Evolutionary conservation across 53 echinoderm and acorn worm species (phyloP).

Genomic region (Henricia sp.): DNA sequence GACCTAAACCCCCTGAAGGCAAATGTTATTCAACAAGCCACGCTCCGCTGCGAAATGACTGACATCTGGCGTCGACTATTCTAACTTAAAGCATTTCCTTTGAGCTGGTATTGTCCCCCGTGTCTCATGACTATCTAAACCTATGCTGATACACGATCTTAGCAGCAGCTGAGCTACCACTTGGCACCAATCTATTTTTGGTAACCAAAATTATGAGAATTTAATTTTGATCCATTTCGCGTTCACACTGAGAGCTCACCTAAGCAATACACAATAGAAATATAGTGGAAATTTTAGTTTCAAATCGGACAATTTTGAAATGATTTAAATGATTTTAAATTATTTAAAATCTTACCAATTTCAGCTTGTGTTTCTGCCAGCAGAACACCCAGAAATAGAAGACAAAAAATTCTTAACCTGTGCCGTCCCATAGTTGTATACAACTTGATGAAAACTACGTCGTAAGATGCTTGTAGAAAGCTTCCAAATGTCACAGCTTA

Average conservation of each 20-base stretch:
- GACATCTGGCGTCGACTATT: background rate
- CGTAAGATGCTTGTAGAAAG: too few species aligned
- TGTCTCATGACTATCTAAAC: slow-evolving; percentile 1
- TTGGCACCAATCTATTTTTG: slow-evolving; percentile 8
- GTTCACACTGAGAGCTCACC: too few species aligned
- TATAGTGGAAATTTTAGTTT: too few species aligned
- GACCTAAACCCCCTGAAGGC: background rate
- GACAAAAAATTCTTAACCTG: too few species aligned
- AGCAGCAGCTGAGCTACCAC: background rate
- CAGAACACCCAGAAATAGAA: background rate
- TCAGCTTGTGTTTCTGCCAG: slow-evolving; percentile 11
- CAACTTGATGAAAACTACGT: too few species aligned
- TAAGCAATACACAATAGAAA: too few species aligned
- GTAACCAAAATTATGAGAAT: too few species aligned
- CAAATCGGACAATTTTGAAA: too few species aligned
- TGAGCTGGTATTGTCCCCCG: background rate
- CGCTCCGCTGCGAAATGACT: background rate
- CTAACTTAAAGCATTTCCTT: background rate
- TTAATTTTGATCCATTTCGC: too few species aligned
- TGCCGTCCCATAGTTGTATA: too few species aligned
- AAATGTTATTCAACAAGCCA: background rate
- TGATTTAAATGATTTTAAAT: background rate
- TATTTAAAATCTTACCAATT: slow-evolving; percentile 25
- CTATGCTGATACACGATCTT: background rate
- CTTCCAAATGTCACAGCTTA: too few species aligned